Base-by-base conservation (phyloP, 35 echinoderm and acorn worm genomes). In the Diadema setosum region DNA sequence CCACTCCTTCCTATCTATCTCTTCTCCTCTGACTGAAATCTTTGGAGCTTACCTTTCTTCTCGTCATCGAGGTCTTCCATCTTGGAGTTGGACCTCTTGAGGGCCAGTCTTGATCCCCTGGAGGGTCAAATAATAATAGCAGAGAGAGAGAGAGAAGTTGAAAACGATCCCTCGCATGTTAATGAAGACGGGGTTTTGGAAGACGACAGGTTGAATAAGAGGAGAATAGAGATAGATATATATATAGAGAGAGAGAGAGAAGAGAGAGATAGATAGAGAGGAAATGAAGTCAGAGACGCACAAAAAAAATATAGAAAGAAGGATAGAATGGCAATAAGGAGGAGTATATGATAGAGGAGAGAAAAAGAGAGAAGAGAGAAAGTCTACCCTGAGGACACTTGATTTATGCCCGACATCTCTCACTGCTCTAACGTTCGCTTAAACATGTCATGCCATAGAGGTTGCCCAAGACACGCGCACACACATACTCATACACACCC, bases 51-150 rank as follows among this genome's bases (percentile, higher is more conserved):
- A 97, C 94, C 94, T 89, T 92, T 92, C 45, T 92, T 93, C 12
- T 97, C 94, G 44, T 97, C 90, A 20, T 82, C 90, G 27, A 89
- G 75, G 36, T 97, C 94, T 63, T 92, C 91, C 69, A 97, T 82
- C 88, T 91, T 89, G 5, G 94, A 88, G 25, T 82, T 84, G 7
- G 90, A 86, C 78, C 94, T 84, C 55, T 96, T 96, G 37, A 96
- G 60, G 15, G 94, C 86, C 41, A 96, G 75, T 32, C 94, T 88
- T 33, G 94, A 91, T 17, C 90, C 94, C 85, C 94, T 96, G 83
- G 32, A 82, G 81, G 29, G 59, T 82, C 34, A 56, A 64, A 64
- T 82, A 55, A 48, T 83, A 88, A 83, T 80, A n/a, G n/a, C 17
- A 67, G 65, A 84, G 14, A n/a, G n/a, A n/a, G n/a, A 40, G 48